These are phyloP conservation scores for Sebastes aleutianus DNA, from an alignment of 2,797 vertebrate species.

Conservation along the genomic window DNA sequence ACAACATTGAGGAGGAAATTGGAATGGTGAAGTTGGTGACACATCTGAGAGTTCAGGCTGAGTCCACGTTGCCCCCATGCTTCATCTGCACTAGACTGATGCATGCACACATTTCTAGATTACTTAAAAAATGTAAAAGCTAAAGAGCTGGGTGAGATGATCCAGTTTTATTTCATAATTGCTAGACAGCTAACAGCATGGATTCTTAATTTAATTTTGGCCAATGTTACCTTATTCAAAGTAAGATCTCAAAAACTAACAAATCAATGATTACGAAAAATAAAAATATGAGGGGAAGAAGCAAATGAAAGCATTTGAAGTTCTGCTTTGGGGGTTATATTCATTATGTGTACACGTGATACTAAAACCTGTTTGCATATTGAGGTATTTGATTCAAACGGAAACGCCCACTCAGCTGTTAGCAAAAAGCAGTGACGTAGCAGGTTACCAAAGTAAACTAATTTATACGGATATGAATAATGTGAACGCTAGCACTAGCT, in stretches of 20 bases:
- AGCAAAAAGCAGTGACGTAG: too few species aligned
- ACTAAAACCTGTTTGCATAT: neutral
- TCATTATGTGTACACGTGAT: neutral
- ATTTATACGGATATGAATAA: rapidly evolving
- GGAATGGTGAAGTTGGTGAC: constrained; percentile 6
- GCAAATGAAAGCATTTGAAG: neutral
- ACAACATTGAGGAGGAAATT: constrained; percentile 14
- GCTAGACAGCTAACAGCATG: neutral
- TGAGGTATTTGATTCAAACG: too few species aligned
- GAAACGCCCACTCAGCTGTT: too few species aligned
- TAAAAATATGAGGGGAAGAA: neutral
- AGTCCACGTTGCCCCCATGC: neutral
- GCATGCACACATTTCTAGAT: neutral
- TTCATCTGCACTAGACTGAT: neutral
- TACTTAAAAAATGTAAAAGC: neutral
- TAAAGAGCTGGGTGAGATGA: neutral
- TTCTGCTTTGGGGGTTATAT: neutral
- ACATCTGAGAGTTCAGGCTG: constrained; percentile 26
- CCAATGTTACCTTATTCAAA: neutral
- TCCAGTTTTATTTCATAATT: neutral
- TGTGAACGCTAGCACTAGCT: too few species aligned
- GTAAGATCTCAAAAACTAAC: neutral
- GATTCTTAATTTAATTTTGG: neutral
- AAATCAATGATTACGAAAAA: neutral
- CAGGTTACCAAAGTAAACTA: too few species aligned